These are phyloP conservation scores for Gari tellinella DNA, from an alignment of 2,888 invertebrate species.

Conservation along the genomic window DNA sequence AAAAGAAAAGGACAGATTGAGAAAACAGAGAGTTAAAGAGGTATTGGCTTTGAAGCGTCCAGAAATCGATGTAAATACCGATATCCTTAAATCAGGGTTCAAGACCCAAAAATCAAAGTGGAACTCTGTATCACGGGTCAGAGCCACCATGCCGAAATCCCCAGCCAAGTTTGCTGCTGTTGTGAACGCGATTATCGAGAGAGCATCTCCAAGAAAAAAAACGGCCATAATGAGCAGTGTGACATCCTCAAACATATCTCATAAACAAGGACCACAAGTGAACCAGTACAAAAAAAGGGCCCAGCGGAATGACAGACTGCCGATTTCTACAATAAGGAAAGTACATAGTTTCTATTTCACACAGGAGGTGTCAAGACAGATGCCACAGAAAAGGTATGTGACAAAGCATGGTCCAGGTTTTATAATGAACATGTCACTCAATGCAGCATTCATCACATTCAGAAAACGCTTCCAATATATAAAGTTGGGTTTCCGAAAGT, in stretches of 20 bases:
- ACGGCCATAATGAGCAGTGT: constrained; percentile 31
- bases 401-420: constrained; percentile 56
- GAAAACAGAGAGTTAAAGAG: constrained; percentile 29
- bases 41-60: constrained; percentile 27
- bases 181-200: constrained; percentile 24
- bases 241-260: no score
- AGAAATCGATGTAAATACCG: no score
- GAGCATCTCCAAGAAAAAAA: constrained; percentile 44
- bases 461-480: constrained; percentile 21
- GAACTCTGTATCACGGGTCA: no score
- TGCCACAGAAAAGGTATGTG: constrained; percentile 45
- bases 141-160: no score
- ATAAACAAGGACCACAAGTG: no score
- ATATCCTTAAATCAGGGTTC: background rate
- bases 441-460: constrained; percentile 37
- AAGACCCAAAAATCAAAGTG: no score
- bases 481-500: constrained; percentile 33
- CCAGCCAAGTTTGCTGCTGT: no score
- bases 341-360: constrained; percentile 39
- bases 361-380: constrained; percentile 39
- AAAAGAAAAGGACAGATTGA: constrained; percentile 42
- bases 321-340: constrained; percentile 17
- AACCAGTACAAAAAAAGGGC: no score
- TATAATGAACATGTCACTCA: constrained; percentile 43
- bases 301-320: no score